Percentiles rank a stretch among this genome's conserved stretches.
Conservation (phyloP, 2,888 invertebrate genomes). For the Teleogryllus oceanicus region DNA sequence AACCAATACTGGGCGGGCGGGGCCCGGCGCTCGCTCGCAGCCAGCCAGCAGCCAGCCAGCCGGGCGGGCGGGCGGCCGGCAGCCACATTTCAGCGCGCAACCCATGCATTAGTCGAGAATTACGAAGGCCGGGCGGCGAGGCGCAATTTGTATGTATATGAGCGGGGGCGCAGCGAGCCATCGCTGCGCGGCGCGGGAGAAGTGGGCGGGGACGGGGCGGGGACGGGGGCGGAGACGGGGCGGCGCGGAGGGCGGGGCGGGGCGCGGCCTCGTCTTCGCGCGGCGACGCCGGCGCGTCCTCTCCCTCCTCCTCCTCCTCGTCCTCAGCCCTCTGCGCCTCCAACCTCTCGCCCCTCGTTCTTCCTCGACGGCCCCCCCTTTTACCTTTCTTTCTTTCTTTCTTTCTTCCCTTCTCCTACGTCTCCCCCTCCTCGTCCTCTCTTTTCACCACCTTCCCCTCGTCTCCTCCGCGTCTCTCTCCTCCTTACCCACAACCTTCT, state of each 20-base stretch:
- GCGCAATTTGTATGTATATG: constrained; percentile 9
- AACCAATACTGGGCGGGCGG: too few relatives aligned
- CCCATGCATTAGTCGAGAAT: constrained; percentile 9
- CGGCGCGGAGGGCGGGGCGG: background rate
- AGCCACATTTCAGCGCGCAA: constrained; percentile 7
- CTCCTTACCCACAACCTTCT: background rate
- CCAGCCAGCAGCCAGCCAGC: too few relatives aligned
- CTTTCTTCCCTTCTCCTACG: background rate
- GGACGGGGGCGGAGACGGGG: background rate
- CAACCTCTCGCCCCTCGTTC: too few relatives aligned
- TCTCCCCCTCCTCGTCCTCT: background rate
- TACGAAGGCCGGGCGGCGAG: background rate
- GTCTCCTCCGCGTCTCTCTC: background rate
- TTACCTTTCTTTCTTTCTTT: too few relatives aligned
- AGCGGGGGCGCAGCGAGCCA: background rate
- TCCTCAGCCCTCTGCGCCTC: background rate
- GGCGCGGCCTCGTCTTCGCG: background rate
- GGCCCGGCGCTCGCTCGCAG: too few relatives aligned
- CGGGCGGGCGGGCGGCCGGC: background rate
- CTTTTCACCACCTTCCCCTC: background rate
- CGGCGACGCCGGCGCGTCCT: background rate
- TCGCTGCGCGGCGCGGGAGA: background rate
- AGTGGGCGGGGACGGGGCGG: background rate
- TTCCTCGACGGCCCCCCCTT: too few relatives aligned
- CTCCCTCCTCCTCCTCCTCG: background rate